Base-by-base conservation (phyloP, 2,888 invertebrate species). In the Drosophila nr. perissopoda region DNA sequence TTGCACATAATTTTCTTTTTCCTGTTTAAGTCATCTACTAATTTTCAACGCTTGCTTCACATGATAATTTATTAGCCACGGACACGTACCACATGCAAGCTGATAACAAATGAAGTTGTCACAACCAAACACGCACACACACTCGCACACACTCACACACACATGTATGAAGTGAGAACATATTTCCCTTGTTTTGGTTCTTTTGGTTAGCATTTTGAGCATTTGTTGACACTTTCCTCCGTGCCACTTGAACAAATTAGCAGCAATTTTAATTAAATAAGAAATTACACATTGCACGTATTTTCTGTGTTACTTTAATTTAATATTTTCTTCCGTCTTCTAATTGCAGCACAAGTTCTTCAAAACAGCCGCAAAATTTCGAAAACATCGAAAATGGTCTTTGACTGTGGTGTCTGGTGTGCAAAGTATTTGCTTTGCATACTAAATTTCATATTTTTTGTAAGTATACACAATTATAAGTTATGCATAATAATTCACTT, bases 401-500 rank as follows among this genome's bases (percentile, higher is more conserved):
- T 92, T 62, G 95, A 95, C 92, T 95, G 95, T 87, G 94, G 94
- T 79, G 94, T 95, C 73, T 95, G 94, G 92, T 93, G 95, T 92
- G 95, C 95, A 90, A 96, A 96, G 93, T 96, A 96, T 93, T 94
- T 96, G 81, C 93, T 96, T 72, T 96, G 96, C 93, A 94, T 95
- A 91, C 95, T 96, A 93, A 96, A 96, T 93, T 96, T 96, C 91
- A 92, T 95, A 77, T 95, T 96, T 93, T 96, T 96, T 91, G 96
- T 96, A 94, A 96, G 96, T 96, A 46, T 4, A 94, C 42, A 4
- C 10, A 65, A 34, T 27, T 42, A 46, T 62, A 18, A 18, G 62
- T 10, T 16, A n/a, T 29, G 2, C 29, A 42, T 21, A 33, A 42
- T 34, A 52, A 52, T 48, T 46, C 4, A 53, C 13, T 56, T 27